Evolutionary conservation across 2,113 vertebrate species (phyloP), one percentile per base, ranked within the genome.

Genomic region (Coptodon bakossiorum): DNA sequence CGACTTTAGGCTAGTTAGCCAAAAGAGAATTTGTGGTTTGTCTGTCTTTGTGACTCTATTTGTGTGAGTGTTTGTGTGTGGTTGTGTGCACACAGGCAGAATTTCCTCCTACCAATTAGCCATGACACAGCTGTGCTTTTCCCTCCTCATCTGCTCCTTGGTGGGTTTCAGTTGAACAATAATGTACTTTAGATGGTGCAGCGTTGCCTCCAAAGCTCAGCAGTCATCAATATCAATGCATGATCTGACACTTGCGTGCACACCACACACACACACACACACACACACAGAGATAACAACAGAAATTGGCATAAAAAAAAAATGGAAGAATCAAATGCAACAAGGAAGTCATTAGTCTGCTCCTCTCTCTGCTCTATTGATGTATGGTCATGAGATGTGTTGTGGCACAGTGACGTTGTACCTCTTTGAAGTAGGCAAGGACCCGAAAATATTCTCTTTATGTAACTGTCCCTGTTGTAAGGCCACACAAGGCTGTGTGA

Each of bases 371-470:
- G 68, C 84, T 43, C 73, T 71, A 84, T 31, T 91, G 83, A 88
- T 84, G 79, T 91, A 22, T 80, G 80, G 66, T 91, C 63, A 24
- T 76, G 91, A 93, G 90, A 94, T 91, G 89, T 87, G 80, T 86
- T 85, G 85, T 91, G 89, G 88, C 92, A 92, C 86, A 76, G 86
- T 91, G 90, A 93, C 76, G 92, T 92, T 91, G 88, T 86, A 89
- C 84, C 81, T 86, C 91, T 95, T 92, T 94, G 92, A 95, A 94
- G 93, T 89, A 83, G 90, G 81, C 90, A 79, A 92, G 86, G 87
- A 61, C 92, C 94, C 88, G 16, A 94, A 94, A 96, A 96, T 91
- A 92, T 91, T 94, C 90, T 84, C 68, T 92, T 95, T 96, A 96
- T 92, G 91, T 96, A 96, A 96, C 93, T 93, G 94, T 93, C 90